Conservation (phyloP, 2,113 vertebrate species). For the Aramus guarauna region DNA sequence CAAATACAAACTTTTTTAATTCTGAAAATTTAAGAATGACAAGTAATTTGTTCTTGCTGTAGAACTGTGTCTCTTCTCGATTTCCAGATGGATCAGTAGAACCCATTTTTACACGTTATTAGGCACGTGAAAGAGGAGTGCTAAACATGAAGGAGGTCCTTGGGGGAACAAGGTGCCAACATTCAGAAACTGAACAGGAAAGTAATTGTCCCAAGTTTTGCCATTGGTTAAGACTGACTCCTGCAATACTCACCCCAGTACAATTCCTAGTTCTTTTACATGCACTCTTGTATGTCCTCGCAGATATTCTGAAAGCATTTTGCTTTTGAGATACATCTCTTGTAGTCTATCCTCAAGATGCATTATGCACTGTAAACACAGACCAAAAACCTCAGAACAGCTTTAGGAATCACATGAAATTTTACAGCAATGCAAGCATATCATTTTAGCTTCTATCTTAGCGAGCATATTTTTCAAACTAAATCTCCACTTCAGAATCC, state of each 20-base stretch:
- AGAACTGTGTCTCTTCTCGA: neutral
- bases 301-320: conserved; percentile 88
- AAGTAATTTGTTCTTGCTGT: neutral
- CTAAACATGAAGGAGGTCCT: neutral
- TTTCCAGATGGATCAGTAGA: neutral
- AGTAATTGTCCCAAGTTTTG: neutral
- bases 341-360: conserved; percentile 88
- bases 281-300: conserved; percentile 84
- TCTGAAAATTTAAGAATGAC: neutral
- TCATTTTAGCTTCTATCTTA: neutral
- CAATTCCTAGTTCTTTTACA: conserved; percentile 83
- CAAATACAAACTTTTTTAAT: neutral
- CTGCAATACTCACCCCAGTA: conserved; percentile 80
- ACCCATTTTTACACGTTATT: neutral
- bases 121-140: neutral
- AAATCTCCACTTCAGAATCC: neutral
- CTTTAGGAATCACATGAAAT: neutral
- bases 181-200: neutral
- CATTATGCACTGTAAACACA: conserved; percentile 80
- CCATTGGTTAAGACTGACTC: neutral
- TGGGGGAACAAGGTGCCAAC: neutral
- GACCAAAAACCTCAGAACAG: neutral
- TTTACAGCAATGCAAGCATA: neutral
- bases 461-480: neutral
- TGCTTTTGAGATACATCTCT: conserved; percentile 89